These are phyloP conservation scores for Sebastes iracundus DNA, from an alignment of 2,797 vertebrate genomes.

Conservation along the genomic window DNA sequence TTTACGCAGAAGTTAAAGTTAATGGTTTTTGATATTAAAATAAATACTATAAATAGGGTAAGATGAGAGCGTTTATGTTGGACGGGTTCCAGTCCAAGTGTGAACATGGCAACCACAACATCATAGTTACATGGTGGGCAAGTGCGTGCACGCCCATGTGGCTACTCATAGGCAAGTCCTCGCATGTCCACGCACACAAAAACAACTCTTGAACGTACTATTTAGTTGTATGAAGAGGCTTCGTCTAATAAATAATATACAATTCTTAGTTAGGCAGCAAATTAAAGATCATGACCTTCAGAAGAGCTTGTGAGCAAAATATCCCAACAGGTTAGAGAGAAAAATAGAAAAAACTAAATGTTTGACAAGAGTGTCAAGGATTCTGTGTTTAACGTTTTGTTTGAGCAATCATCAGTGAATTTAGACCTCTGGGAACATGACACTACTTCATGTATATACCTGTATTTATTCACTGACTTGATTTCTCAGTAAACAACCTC, in stretches of 20 bases:
- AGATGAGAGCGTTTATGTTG: constrained; percentile 33
- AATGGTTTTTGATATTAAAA: constrained; percentile 43
- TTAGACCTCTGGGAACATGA: not conserved
- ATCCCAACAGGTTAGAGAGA: not conserved
- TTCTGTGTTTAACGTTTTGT: not conserved
- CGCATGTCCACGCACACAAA: constrained; percentile 7
- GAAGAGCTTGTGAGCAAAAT: not conserved
- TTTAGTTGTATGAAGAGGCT: constrained; percentile 5
- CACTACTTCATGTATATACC: not conserved
- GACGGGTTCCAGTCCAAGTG: constrained; percentile 15
- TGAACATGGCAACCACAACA: constrained; percentile 30
- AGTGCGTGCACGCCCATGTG: not conserved
- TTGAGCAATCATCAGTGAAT: not conserved
- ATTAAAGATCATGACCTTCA: constrained; percentile 24
- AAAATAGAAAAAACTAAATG: not conserved
- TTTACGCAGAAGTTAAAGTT: constrained; percentile 28
- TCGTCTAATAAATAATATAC: not conserved
- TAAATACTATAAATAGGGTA: constrained; percentile 13
- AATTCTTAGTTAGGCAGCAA: constrained; percentile 17
- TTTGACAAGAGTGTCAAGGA: not conserved
- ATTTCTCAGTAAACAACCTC: not conserved
- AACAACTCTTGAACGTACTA: not conserved
- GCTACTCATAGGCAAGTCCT: not conserved
- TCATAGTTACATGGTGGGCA: constrained; percentile 22
- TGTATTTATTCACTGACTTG: not conserved